Evolutionary conservation across 2,113 vertebrate genomes (phyloP), one percentile per base, ranked within the genome.

Genomic region (Garra rufa): DNA sequence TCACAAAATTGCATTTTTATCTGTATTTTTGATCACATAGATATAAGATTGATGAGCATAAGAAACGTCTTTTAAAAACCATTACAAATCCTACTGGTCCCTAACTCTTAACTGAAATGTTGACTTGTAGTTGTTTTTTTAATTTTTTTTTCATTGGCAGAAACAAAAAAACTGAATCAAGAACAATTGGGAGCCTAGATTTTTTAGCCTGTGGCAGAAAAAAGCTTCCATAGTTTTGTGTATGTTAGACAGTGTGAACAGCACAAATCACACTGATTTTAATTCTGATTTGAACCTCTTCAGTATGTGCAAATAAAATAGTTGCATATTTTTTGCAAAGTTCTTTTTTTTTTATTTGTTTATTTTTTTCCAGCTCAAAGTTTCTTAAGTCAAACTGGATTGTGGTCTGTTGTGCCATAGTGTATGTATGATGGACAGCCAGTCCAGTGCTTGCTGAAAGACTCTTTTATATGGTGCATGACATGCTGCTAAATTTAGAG

Each of bases 401-500:
- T 17, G 44, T 75, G 74, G 9, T 57, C 8, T 26, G 6, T 63
- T 79, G 57, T 46, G 38, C 14, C 46, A 14, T 48, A 59, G 8
- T 65, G 57, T 0, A 44, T 59, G 41, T 65, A 28, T 78, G n/a
- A 7, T 5, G 13, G 21, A 41, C 52, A 38, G 11, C 75, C 14
- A 10, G 55, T 67, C 30, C 13, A 50, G 59, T 69, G 57, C 30
- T 67, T 21, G 1, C 59, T 77, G 46, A 84, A 84, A 59, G 67
- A 70, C 46, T 44, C 43, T 63, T 74, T 57, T 46, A 24, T 43
- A 48, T 52, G 44, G 59, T 19, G 34, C 15, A 7, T 46, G 43
- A 6, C 59, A 24, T 50, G 30, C n/a, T 79, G 83, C 83, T 85
- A 80, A 80, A 73, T 81, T 74, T 85, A 75, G 76, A 79, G 30